A percentile compares a stretch with the other conserved stretches of the same genome.
These are phyloP conservation scores for Helleia helle DNA, from an alignment of 2,888 invertebrate genomes.

Conservation along the genomic window DNA sequence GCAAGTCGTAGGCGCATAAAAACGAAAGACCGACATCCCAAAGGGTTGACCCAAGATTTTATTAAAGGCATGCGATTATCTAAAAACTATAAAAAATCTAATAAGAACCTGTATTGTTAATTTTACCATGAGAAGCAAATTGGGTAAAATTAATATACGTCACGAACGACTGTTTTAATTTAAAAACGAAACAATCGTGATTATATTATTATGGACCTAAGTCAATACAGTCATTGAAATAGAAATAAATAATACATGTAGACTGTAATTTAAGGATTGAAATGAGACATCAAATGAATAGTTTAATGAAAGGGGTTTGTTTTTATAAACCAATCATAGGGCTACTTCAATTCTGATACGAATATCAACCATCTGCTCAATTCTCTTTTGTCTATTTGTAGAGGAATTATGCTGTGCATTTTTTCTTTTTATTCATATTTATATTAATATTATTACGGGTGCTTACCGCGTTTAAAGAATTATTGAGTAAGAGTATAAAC, in stretches of 20 bases:
- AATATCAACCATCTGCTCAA: too few species aligned
- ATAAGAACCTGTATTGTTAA: slow-evolving; percentile 29
- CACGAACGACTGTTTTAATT: not conserved
- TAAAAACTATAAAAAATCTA: slow-evolving; percentile 42
- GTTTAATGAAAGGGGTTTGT: slow-evolving; percentile 48
- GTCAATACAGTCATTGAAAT: slow-evolving; percentile 9
- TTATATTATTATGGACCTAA: slow-evolving; percentile 9
- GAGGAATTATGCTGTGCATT: too few species aligned
- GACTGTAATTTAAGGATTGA: slow-evolving; percentile 44
- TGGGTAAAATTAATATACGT: slow-evolving; percentile 6
- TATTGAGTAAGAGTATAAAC: too few species aligned
- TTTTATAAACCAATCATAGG: slow-evolving; percentile 52
- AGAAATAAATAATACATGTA: slow-evolving; percentile 28
- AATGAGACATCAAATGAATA: slow-evolving; percentile 60
- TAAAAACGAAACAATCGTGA: slow-evolving; percentile 12
- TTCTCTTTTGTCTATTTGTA: too few species aligned
- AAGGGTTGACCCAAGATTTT: slow-evolving; percentile 56
- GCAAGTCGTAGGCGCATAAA: too few species aligned
- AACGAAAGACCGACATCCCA: slow-evolving; percentile 42
- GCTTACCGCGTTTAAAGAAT: too few species aligned
- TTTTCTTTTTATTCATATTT: too few species aligned
- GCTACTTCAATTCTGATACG: too few species aligned
- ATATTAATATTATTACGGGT: too few species aligned
- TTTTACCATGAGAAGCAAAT: slow-evolving; percentile 41
- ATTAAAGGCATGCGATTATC: slow-evolving; percentile 48